Percentiles rank a stretch among this genome's conserved stretches.
phyloP scores from a whole-genome alignment of 2,113 vertebrate species.

The Mirounga angustirostris region DNA sequence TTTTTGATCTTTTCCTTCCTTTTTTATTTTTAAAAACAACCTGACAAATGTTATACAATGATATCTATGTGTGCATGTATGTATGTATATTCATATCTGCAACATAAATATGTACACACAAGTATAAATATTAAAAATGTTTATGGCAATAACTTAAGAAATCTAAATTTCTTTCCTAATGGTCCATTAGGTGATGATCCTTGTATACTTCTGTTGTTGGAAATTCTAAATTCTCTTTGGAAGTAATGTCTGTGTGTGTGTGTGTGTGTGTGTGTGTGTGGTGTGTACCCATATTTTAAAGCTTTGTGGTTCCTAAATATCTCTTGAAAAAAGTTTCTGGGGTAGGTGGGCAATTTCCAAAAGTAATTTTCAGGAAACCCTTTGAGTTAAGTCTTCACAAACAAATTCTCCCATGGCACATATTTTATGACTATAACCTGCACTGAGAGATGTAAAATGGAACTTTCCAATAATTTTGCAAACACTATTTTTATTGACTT shows the following conservation, averaged over 20 bases:
- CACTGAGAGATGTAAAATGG: not conserved
- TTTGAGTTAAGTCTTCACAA: conserved; percentile 30
- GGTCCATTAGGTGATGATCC: not conserved
- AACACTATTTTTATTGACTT: conserved; percentile 50
- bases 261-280: not conserved
- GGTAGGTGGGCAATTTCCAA: not conserved
- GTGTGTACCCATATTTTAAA: not conserved
- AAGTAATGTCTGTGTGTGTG: not conserved
- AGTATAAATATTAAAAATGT: not conserved
- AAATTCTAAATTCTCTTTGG: conserved; percentile 44
- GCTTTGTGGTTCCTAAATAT: not conserved
- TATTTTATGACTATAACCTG: not conserved
- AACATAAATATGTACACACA: not conserved
- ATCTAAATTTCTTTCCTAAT: not conserved
- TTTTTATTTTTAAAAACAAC: not conserved
- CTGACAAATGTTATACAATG: not conserved
- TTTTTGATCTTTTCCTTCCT: not conserved
- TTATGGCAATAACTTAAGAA: not conserved
- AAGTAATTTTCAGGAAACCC: conserved; percentile 19
- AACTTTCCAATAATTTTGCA: conserved; percentile 33
- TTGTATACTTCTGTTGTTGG: not conserved
- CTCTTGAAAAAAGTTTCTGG: not conserved
- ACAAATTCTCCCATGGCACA: not conserved
- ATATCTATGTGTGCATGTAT: not conserved
- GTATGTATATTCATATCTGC: not conserved